phyloP scores from a whole-genome alignment of 1,140 invertebrate genomes.

The Trachymyrmex cornetzi region DNA sequence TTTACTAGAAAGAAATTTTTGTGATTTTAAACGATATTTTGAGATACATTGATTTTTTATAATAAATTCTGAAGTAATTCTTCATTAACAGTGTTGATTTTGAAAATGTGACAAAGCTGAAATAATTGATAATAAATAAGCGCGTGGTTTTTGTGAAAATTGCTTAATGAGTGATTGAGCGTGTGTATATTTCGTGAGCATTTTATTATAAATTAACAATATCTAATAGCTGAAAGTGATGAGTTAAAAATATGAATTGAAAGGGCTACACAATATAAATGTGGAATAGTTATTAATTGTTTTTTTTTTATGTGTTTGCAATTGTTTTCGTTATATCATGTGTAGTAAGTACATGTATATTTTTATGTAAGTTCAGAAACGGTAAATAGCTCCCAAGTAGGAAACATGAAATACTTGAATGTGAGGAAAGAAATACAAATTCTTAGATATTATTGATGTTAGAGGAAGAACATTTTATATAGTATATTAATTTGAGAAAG shows the following conservation, averaged over 20 bases:
- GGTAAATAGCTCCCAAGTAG: background rate
- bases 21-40: background rate
- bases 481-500: background rate
- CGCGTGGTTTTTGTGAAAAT: conserved; percentile 33
- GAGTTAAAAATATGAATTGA: conserved; percentile 1
- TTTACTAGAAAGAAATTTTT: conserved; percentile 8
- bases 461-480: background rate
- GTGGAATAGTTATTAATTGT: conserved; percentile 23
- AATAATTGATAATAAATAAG: conserved; percentile 23
- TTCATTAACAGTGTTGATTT: conserved; percentile 34
- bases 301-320: conserved; percentile 27
- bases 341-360: background rate
- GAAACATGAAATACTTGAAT: background rate
- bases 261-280: conserved; percentile 9
- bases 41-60: conserved; percentile 7
- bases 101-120: conserved; percentile 20
- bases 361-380: background rate
- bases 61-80: background rate
- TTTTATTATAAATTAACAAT: conserved; percentile 73
- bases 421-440: background rate
- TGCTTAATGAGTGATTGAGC: conserved; percentile 65
- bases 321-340: background rate
- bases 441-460: background rate
- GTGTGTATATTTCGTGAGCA: conserved; percentile 69
- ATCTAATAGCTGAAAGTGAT: conserved; percentile 25